Base-by-base conservation (phyloP, 2,888 invertebrate species). In the Erannis defoliaria region DNA sequence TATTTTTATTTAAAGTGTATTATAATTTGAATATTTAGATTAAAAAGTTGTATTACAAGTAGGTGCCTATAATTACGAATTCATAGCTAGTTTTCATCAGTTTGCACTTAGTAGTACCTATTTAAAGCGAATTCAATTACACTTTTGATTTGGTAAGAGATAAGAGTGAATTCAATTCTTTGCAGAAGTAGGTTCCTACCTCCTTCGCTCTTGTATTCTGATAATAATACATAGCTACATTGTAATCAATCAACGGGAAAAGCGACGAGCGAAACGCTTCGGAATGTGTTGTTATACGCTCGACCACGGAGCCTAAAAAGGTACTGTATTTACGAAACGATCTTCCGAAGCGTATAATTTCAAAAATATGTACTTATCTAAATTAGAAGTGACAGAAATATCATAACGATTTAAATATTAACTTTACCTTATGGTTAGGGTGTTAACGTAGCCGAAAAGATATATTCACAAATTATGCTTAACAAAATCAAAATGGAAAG, bases 311-410 rank as follows among this genome's bases (percentile, higher is more conserved):
- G 43, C 37, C 43, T 8, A 48, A 48, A 53, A 59, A 51, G 46
- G 38, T 58, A 54, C 54, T 54, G 58, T 59, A 48, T 48, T 59
- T 59, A 59, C n/a, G 59, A 57, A 45, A 31, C 54, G 33, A 49
- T 42, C 33, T 48, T 37, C 18, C 40, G 10, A 29, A 48, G 29
- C 8, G 26, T 26, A 8, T 19, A 35, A 60, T 55, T 49, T 19
- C 35, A 29, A 38, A 46, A 29, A 37, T 18, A 42, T 42, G 40
- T 40, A 12, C 19, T 16, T 40, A n/a, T 9, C 14, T n/a, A 26
- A 23, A 26, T 12, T 14, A 8, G 14, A 37, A n/a, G 38, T 5
- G 18, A 18, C 5, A n/a, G 10, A 26, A 23, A 42, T n/a, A 9
- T 26, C 21, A 45, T 16, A 45, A 14, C 23, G n/a, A 23, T 26